A percentile compares a stretch with the other conserved stretches of the same genome.
phyloP scores from a whole-genome alignment of 1,140 invertebrate genomes.

The Vanessa atalanta region DNA sequence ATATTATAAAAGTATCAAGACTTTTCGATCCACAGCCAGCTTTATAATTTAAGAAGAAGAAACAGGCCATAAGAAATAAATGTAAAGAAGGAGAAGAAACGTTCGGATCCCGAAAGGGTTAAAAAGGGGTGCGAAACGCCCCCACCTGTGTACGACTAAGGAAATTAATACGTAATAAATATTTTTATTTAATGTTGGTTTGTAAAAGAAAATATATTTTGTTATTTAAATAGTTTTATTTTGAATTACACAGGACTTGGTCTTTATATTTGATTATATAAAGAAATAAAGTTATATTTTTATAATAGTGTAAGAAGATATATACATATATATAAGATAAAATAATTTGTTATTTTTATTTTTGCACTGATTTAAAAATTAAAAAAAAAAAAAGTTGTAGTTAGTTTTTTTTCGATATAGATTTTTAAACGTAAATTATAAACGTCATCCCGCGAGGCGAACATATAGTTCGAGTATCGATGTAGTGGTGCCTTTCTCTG shows the following conservation, averaged over 20 bases:
- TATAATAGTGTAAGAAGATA: no score
- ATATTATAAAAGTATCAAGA: conserved; percentile 65
- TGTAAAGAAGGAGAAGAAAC: conserved; percentile 80
- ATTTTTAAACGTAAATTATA: neutral
- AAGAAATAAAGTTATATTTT: neutral
- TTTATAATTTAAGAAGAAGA: conserved; percentile 82
- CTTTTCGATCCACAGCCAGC: conserved; percentile 44
- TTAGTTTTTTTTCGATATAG: neutral
- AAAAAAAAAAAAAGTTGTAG: no score
- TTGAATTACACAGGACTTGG: neutral
- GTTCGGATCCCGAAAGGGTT: conserved; percentile 74
- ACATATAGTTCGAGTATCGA: conserved; percentile 8
- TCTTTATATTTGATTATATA: neutral
- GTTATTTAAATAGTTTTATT: neutral
- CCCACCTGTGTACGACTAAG: conserved; percentile 55
- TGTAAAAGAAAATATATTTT: conserved; percentile 14
- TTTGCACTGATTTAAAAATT: no score
- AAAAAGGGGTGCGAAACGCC: conserved; percentile 66
- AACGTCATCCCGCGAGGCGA: neutral
- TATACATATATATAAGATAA: no score
- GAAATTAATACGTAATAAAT: conserved; percentile 29
- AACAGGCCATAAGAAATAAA: conserved; percentile 81
- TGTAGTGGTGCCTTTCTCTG: conserved; percentile 35
- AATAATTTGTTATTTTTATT: no score
- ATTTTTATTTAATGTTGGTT: conserved; percentile 28